Base-by-base conservation (phyloP, 2,888 invertebrate species). In the Morpho deidamia region DNA sequence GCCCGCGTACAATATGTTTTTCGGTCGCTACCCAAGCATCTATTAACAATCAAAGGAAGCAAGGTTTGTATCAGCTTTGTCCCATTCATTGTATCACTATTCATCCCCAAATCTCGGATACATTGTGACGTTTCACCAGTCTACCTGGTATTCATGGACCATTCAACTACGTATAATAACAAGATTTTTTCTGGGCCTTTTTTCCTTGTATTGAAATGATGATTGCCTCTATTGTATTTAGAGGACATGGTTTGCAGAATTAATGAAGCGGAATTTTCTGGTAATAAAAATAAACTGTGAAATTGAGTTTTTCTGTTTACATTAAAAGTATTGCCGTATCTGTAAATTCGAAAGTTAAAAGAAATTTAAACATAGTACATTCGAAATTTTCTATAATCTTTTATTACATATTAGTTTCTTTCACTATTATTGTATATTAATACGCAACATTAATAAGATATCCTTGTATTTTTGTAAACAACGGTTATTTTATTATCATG, bases 141-240 rank as follows among this genome's bases (percentile, higher is more conserved):
- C 71, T 83, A 82, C 83, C 83, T 83, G 82, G 71, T 70, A 61
- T 66, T 53, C 60, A 65, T 62, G 57, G 67, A 66, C 62, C 53
- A 58, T 55, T 59, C 46, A 49, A 39, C 44, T 56, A 40, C 45
- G 43, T 44, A 48, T 43, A 35, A 39, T 41, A 44, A 35, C 35
- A 44, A 43, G 34, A 46, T 34, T 55, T 63, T 65, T 58, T 61
- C 66, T 59, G 12, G 63, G 68, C 66, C 69, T 63, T 60, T 43
- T 42, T 38, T 43, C 44, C 10, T 12, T 12, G 14, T 12, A 40
- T 51, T 43, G 32, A 43, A 40, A 34, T 37, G 42, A 63, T 42
- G 34, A 51, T 68, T 64, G 50, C 44, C 44, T 38, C 38, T n/a
- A 10, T 37, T 50, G 14, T 38, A 44, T 38, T 14, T 14, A 42